Evolutionary conservation across 2,888 invertebrate genomes (phyloP).

Genomic region (Aphelenchoides bicaudatus): DNA sequence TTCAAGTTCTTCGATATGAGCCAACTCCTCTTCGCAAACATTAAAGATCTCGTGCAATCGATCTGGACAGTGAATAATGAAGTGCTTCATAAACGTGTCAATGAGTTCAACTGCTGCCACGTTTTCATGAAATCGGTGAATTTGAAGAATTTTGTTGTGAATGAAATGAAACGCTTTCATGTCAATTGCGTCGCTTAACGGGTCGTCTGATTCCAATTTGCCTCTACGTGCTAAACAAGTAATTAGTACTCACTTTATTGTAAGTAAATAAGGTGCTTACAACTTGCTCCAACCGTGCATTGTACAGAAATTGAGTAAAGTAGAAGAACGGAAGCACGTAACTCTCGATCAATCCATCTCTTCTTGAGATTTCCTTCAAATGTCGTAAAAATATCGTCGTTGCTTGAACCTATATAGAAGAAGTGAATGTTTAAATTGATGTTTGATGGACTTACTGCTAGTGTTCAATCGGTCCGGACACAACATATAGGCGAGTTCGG

Average conservation of each 20-base stretch:
- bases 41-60: constrained; percentile 29
- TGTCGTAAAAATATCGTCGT: constrained; percentile 20
- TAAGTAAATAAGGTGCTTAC: constrained; percentile 7
- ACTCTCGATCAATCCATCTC: constrained; percentile 19
- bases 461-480: constrained; percentile 24
- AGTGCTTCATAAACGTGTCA: constrained; percentile 28
- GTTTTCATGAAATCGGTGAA: constrained; percentile 20
- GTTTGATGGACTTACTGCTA: constrained; percentile 21
- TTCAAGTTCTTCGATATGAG: background rate
- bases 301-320: constrained; percentile 24
- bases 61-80: constrained; percentile 14
- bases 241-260: background rate
- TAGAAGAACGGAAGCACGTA: constrained; percentile 20
- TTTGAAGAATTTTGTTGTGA: constrained; percentile 4
- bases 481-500: too few species aligned
- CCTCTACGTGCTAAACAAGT: constrained; percentile 10
- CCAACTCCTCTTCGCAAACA: constrained; percentile 34
- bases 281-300: constrained; percentile 21
- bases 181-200: constrained; percentile 24
- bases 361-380: constrained; percentile 21
- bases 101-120: constrained; percentile 23
- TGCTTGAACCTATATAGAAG: constrained; percentile 18
- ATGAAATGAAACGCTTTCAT: constrained; percentile 30
- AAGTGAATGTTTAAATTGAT: constrained; percentile 9
- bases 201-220: background rate